Evolutionary conservation across 1,140 invertebrate species (phyloP), one percentile per base, ranked within the genome.

Genomic region (Brachionus plicatilis): DNA sequence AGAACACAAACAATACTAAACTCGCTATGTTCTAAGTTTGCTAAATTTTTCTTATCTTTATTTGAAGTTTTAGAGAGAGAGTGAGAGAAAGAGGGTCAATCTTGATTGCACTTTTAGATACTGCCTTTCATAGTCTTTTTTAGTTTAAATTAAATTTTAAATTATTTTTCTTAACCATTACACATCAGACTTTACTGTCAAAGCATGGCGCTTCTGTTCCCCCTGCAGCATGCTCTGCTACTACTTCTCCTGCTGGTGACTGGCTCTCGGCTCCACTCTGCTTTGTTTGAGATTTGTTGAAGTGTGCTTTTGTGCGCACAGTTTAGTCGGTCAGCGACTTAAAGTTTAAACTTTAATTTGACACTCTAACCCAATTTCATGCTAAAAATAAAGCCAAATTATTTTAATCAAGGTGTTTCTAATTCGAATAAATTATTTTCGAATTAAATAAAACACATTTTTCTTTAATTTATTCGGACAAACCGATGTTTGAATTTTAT

Each of bases 391-490:
- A 68, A 68, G 14, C 14, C 56, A 65, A 65, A 24, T 29, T 68
- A 68, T 68, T 68, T 12, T 24, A 68, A 72, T 72, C 68, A 72
- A 72, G 68, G 68, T 72, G 68, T 72, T 72, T 72, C 37, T 72
- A 33, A 33, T 68, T 68, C 17, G 53, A 56, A 68, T 68, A 17
- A 12, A 12, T 68, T 33, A 33, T 68, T 29, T 68, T 68, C 20
- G 65, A 68, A 65, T 65, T 65, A 17, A 33, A 14, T 3, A 47
- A 47, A n/a, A 20, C 53, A 56, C 53, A 56, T 20, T 17, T 56
- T 56, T 56, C n/a, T 56, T 0, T 5, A 56, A 56, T 56, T 17
- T 56, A 56, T 56, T 56, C 53, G 53, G 53, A 56, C 53, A 4
- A 17, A n/a, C 12, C 45, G 45, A 56, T 56, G 53, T 56, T 56